phyloP scores from a whole-genome alignment of 2,113 vertebrate species.

The Puma concolor region DNA sequence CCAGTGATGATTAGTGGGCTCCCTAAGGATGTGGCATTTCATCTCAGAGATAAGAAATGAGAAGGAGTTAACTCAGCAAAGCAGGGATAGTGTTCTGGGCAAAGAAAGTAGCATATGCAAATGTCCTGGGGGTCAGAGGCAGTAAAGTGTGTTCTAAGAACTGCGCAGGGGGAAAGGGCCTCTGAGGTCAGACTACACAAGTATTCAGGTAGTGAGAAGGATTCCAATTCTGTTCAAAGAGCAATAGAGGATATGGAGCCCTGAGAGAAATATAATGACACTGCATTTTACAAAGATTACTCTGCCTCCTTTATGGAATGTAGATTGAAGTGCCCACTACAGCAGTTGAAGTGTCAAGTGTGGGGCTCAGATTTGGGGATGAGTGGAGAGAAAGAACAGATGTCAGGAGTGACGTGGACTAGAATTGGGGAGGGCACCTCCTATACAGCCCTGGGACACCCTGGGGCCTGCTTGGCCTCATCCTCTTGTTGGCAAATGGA shows the following conservation, averaged over 20 bases:
- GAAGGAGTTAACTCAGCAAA: neutral
- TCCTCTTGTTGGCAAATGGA: neutral
- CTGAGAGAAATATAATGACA: neutral
- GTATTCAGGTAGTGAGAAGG: neutral
- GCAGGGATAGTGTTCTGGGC: neutral
- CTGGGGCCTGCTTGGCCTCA: neutral
- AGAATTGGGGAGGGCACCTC: neutral
- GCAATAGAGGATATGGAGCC: rapidly evolving
- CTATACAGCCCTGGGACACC: neutral
- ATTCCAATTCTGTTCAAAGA: neutral
- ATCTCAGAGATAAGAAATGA: neutral
- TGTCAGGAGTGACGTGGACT: neutral
- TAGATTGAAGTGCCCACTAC: no score
- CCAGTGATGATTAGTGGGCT: neutral
- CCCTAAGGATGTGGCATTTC: no score
- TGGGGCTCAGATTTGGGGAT: neutral
- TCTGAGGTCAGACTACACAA: neutral
- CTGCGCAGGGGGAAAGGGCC: no score
- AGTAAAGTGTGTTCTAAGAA: no score
- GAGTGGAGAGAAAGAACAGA: neutral
- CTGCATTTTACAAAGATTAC: neutral
- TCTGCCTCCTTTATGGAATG: neutral
- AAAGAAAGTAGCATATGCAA: neutral
- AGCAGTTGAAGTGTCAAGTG: no score
- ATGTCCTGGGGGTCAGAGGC: neutral